These are phyloP conservation scores for Endomychus coccineus DNA, from an alignment of 2,888 invertebrate species.

Conservation along the genomic window DNA sequence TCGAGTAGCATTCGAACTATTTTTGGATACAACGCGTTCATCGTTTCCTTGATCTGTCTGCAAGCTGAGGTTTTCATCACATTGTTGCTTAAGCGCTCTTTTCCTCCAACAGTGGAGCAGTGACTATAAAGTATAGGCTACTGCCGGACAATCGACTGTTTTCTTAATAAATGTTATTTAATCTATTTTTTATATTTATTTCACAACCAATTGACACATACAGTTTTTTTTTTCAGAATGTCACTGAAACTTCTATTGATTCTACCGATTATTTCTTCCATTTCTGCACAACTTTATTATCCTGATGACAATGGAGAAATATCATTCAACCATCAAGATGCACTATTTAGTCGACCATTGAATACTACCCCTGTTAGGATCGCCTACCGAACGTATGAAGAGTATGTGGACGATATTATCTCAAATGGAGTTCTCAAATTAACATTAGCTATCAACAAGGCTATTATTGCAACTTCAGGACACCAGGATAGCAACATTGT, in stretches of 20 bases:
- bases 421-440: constrained; percentile 33
- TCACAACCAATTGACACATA: background rate
- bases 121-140: too few relatives aligned
- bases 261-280: constrained; percentile 2
- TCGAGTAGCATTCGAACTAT: too few relatives aligned
- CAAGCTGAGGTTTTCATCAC: too few relatives aligned
- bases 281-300: constrained; percentile 7
- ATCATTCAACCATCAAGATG: constrained; percentile 2
- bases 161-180: too few relatives aligned
- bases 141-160: too few relatives aligned
- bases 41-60: too few relatives aligned
- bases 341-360: too few relatives aligned
- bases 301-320: constrained; percentile 12
- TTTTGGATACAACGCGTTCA: too few relatives aligned
- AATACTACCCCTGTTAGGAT: too few relatives aligned
- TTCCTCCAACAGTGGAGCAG: too few relatives aligned
- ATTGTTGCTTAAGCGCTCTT: too few relatives aligned
- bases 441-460: constrained; percentile 34
- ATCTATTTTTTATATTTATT: too few relatives aligned
- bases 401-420: constrained; percentile 31
- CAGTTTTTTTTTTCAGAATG: constrained; percentile 12
- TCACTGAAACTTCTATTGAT: constrained; percentile 5
- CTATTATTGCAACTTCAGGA: constrained; percentile 15
- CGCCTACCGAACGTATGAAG: constrained; percentile 24
- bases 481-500: constrained; percentile 48